Base-by-base conservation (phyloP, 1,140 invertebrate genomes). In the Drosophila repletoides region DNA sequence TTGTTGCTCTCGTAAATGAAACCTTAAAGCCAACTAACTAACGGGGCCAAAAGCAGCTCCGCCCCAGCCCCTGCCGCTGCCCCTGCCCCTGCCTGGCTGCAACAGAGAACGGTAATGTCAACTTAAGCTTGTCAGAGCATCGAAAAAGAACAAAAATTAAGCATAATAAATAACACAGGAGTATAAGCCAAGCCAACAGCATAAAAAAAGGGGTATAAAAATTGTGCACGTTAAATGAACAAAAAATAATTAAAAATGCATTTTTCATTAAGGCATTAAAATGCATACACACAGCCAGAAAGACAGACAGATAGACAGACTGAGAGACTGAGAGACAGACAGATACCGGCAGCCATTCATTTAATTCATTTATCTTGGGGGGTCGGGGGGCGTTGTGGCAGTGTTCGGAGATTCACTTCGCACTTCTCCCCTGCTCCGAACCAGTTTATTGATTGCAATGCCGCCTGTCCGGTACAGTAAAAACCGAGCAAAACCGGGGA, bases 201-300 rank as follows among this genome's bases (percentile, higher is more conserved):
- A 55, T 41, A 55, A 66, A 45, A 53, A 65, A 51, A 64, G n/a
- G n/a, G n/a, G n/a, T n/a, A n/a, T n/a, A 45, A 72, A 77, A 63
- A 68, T 72, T 53, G 60, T 34, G 60, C 56, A 61, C n/a, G n/a
- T n/a, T 79, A 84, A 83, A 79, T 84, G 80, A 74, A 86, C 74
- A 83, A 79, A 83, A 83, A 83, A 83, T 84, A 83, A 83, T 83
- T 83, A 84, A 83, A 84, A 83, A 83, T 83, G 70, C 74, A 86
- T 84, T 83, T 84, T 83, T 83, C 79, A 83, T 83, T 79, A 86
- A 79, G 74, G 80, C 79, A 83, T 84, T 79, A 86, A 83, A 83
- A 63, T 58, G 48, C 52, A 66, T 24, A 72, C 33, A 64, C 33
- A 45, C 17, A 64, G 12, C 36, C 10, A 53, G 19, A 45, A 19